Percentiles rank a stretch among this genome's conserved stretches.
Conservation (phyloP, 2,888 invertebrate species). For the Mesoligia furuncula region DNA sequence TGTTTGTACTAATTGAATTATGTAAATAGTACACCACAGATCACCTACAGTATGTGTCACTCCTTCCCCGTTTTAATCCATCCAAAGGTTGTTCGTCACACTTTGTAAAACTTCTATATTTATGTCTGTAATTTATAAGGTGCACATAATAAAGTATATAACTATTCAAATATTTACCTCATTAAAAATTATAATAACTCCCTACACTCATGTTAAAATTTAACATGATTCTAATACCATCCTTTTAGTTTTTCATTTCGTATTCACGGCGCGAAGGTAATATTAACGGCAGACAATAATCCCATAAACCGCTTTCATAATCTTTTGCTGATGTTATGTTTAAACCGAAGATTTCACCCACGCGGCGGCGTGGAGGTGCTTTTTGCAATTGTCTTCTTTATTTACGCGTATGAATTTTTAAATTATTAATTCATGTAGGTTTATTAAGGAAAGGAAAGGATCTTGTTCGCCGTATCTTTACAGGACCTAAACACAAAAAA, state of each 20-base stretch:
- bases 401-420: not conserved
- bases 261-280: slow-evolving; percentile 51
- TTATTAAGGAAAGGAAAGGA: no score
- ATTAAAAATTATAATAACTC: slow-evolving; percentile 4
- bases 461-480: no score
- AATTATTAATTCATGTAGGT: not conserved
- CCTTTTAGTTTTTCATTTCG: slow-evolving; percentile 36
- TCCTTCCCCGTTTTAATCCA: no score
- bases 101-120: no score
- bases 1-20: no score
- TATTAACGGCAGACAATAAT: slow-evolving; percentile 52
- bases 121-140: no score
- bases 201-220: slow-evolving; percentile 19
- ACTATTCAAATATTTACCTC: not conserved
- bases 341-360: slow-evolving; percentile 36
- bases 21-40: no score
- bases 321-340: slow-evolving; percentile 61
- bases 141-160: no score
- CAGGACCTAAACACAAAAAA: no score
- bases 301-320: slow-evolving; percentile 53
- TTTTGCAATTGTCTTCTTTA: slow-evolving; percentile 29
- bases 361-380: not conserved
- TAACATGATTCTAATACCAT: slow-evolving; percentile 24
- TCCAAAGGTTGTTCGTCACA: not conserved
- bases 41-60: no score